Conservation (phyloP, 1,140 invertebrate genomes). For the Drosophila biarmipes region DNA sequence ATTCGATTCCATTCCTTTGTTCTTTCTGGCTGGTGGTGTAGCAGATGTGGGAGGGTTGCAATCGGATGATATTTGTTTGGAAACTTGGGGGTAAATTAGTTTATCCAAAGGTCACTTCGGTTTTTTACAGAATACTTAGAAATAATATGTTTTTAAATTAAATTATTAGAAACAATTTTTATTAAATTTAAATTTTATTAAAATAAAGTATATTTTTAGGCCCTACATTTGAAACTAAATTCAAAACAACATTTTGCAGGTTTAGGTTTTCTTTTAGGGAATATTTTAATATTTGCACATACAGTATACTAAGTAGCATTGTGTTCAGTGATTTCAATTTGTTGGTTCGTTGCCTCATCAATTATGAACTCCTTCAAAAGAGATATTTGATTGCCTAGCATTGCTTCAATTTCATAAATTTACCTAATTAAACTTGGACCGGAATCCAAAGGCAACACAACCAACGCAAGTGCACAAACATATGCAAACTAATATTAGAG, state of each 20-base stretch:
- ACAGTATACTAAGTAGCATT: neutral
- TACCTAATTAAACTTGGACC: conserved; percentile 17
- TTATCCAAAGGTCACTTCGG: conserved; percentile 1
- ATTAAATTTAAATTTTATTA: too few relatives aligned
- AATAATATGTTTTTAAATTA: neutral
- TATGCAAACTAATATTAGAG: conserved; percentile 12
- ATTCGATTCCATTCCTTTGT: conserved; percentile 33
- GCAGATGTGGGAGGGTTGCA: conserved; percentile 38
- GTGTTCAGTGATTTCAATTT: neutral
- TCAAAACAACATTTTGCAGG: too few relatives aligned
- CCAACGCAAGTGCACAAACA: conserved; percentile 7
- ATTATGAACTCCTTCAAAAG: neutral
- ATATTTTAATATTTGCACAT: neutral
- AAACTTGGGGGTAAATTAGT: conserved; percentile 21
- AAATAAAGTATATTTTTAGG: too few relatives aligned
- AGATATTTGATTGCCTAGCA: conserved; percentile 9
- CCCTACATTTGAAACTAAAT: too few relatives aligned
- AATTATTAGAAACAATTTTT: too few relatives aligned
- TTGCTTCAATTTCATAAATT: conserved; percentile 14
- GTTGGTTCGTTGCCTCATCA: neutral
- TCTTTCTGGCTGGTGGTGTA: conserved; percentile 13
- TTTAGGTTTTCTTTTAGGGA: neutral
- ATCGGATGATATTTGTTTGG: conserved; percentile 5
- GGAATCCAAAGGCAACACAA: conserved; percentile 8
- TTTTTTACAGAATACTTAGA: neutral